Evolutionary conservation across 2,113 vertebrate species (phyloP).

Genomic region (Pelmatolapia mariae): DNA sequence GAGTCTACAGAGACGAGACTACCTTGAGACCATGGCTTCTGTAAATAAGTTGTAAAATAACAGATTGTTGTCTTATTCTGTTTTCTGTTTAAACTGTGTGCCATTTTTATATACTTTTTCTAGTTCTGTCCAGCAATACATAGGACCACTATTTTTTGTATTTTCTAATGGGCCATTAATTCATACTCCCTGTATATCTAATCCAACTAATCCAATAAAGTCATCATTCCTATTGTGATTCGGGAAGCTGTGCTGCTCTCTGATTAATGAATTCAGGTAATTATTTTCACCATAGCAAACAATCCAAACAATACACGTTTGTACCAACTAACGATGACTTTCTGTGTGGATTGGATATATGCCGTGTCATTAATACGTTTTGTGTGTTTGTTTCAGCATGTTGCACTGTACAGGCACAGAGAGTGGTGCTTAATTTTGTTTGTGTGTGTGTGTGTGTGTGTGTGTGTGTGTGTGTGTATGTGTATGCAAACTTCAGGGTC

Average conservation of each 20-base stretch:
- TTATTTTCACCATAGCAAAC: background rate
- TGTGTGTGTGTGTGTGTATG: background rate
- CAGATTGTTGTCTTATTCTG: constrained; percentile 32
- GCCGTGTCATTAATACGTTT: background rate
- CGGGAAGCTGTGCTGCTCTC: constrained; percentile 25
- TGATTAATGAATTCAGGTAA: constrained; percentile 26
- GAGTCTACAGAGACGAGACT: background rate
- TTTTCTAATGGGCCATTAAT: constrained; percentile 14
- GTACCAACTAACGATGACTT: background rate
- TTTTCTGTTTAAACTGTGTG: constrained; percentile 39
- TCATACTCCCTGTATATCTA: constrained; percentile 1
- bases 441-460: constrained; percentile 5
- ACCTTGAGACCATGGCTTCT: constrained; percentile 19
- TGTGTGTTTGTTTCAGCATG: constrained; percentile 53
- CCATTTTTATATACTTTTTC: constrained; percentile 48
- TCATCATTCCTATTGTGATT: background rate
- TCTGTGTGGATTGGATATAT: constrained; percentile 26
- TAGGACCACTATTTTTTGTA: constrained; percentile 15
- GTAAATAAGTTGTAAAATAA: constrained; percentile 63
- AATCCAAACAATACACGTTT: background rate
- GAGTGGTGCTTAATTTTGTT: constrained; percentile 49
- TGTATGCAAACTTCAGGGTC: background rate
- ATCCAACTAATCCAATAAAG: constrained; percentile 6
- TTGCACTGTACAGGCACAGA: constrained; percentile 53
- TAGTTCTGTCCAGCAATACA: constrained; percentile 31